phyloP scores from a whole-genome alignment of 2,888 invertebrate species.

The Mimas tiliae region DNA sequence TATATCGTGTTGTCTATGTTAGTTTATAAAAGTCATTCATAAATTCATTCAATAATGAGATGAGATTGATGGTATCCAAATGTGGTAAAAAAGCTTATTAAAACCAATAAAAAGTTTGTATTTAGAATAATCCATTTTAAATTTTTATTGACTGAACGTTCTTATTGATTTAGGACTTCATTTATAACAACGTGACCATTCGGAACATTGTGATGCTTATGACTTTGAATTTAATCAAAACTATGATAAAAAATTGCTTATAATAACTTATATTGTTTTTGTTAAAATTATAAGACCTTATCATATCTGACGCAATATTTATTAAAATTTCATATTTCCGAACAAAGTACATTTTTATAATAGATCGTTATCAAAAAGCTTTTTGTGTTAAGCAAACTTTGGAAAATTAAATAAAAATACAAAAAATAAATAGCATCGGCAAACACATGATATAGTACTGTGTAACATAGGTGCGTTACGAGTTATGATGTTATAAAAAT shows the following conservation, averaged over 20 bases:
- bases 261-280: background rate
- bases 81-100: background rate
- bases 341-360: background rate
- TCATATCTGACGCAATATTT: constrained; percentile 11
- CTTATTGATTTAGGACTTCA: background rate
- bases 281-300: background rate
- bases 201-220: background rate
- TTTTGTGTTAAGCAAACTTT: background rate
- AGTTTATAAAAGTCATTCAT: background rate
- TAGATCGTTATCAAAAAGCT: background rate
- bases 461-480: constrained; percentile 16
- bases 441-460: background rate
- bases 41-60: background rate
- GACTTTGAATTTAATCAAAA: background rate
- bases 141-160: background rate
- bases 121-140: background rate
- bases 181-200: background rate
- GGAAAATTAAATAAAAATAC: background rate
- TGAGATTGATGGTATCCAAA: background rate
- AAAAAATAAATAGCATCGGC: background rate
- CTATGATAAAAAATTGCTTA: background rate
- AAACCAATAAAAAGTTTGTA: background rate
- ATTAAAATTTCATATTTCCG: background rate
- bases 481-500: constrained; percentile 46
- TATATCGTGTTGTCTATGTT: background rate